Evolutionary conservation across 2,888 invertebrate species (phyloP).

Genomic region (Diabrotica balteata): DNA sequence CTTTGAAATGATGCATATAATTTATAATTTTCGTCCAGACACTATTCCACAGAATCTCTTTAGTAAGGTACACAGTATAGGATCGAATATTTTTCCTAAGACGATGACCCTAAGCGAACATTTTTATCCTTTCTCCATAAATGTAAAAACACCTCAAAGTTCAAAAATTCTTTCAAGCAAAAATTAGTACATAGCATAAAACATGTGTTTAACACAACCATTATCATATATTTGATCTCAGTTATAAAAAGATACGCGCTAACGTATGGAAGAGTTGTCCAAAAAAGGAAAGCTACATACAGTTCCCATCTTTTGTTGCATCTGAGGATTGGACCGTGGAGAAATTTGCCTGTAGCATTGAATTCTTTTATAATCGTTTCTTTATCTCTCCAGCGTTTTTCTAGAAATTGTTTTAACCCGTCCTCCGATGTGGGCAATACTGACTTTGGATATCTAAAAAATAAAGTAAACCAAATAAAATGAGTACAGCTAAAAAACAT

Average conservation of each 20-base stretch:
- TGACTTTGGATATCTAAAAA: conserved; percentile 65
- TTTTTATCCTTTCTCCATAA: conserved; percentile 34
- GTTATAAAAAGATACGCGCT: conserved; percentile 61
- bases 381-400: conserved; percentile 72
- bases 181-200: conserved; percentile 65
- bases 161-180: conserved; percentile 68
- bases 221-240: conserved; percentile 63
- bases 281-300: conserved; percentile 68
- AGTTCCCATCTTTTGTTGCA: conserved; percentile 57
- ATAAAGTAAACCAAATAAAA: conserved; percentile 6
- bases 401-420: conserved; percentile 69
- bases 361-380: conserved; percentile 69
- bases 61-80: too few species aligned
- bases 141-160: conserved; percentile 61
- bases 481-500: not conserved
- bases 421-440: conserved; percentile 67
- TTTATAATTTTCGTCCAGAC: too few species aligned
- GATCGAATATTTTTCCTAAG: too few species aligned
- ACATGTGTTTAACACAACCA: conserved; percentile 65
- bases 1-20: too few species aligned
- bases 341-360: conserved; percentile 64
- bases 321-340: conserved; percentile 52
- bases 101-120: too few species aligned
- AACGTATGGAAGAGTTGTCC: conserved; percentile 67
- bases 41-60: too few species aligned